A percentile compares a stretch with the other conserved stretches of the same genome.
These are phyloP conservation scores for Pycnonotus jocosus DNA, from an alignment of 2,113 vertebrate genomes.

Conservation along the genomic window DNA sequence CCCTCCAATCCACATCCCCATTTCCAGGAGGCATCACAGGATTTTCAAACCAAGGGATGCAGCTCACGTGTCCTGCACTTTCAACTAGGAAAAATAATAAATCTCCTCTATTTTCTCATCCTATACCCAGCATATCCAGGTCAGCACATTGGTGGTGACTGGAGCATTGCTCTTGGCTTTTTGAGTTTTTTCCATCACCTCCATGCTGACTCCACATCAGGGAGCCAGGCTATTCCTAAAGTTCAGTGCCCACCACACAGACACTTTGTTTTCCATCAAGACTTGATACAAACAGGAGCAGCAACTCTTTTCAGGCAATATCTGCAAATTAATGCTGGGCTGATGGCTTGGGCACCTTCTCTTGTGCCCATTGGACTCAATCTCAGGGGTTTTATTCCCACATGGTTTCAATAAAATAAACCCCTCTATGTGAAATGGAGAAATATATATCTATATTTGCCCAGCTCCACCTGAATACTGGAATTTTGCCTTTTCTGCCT, in stretches of 20 bases:
- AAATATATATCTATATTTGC: not conserved
- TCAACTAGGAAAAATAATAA: not conserved
- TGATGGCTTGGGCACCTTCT: not conserved
- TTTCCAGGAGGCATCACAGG: fast-evolving
- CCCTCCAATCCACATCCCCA: fast-evolving
- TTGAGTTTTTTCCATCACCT: not conserved
- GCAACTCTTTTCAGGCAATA: not conserved
- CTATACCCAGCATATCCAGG: not conserved
- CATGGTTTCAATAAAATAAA: not conserved
- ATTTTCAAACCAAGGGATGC: not conserved
- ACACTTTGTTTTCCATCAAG: not conserved
- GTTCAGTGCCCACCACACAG: not conserved
- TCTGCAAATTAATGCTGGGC: not conserved
- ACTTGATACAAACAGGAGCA: not conserved
- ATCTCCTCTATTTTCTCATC: not conserved
- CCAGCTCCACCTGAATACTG: not conserved
- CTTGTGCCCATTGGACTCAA: fast-evolving
- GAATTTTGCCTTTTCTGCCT: not conserved
- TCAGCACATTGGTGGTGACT: not conserved
- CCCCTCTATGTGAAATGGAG: fast-evolving
- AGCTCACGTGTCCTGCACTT: not conserved
- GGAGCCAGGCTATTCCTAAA: not conserved
- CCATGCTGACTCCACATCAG: not conserved
- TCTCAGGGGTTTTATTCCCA: not conserved
- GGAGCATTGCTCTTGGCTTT: not conserved